Evolutionary conservation across 2,888 invertebrate genomes (phyloP).

Genomic region (Lasius platythorax): DNA sequence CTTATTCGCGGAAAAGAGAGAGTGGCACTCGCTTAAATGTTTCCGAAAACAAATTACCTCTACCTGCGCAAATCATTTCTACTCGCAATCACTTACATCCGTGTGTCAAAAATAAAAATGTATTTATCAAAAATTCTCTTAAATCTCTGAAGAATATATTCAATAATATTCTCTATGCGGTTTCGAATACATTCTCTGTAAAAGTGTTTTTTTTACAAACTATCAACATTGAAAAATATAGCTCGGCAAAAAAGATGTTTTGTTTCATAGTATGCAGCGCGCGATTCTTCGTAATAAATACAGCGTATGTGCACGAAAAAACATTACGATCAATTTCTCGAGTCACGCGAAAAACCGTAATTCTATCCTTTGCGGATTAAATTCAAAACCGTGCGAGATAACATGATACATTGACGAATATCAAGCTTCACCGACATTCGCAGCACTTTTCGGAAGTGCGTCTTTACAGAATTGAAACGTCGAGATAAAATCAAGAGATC

Average conservation of each 20-base stretch:
- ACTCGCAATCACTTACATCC: background rate
- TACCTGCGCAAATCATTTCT: background rate
- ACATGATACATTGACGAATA: background rate
- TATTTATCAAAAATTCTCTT: background rate
- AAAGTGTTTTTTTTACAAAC: background rate
- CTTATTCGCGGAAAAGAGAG: slow-evolving; percentile 21
- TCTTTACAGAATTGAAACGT: background rate
- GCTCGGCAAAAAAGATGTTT: background rate
- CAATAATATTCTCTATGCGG: background rate
- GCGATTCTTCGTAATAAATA: background rate
- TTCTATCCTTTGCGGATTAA: background rate
- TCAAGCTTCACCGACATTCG: background rate
- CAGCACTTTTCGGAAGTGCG: background rate
- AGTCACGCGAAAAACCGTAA: background rate
- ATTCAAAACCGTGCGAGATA: background rate
- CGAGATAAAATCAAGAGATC: background rate
- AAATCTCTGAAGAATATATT: background rate
- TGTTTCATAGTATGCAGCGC: background rate
- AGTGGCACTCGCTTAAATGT: background rate
- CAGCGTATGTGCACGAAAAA: background rate
- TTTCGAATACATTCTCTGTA: background rate
- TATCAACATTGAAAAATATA: background rate
- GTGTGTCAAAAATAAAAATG: background rate
- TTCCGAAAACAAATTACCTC: slow-evolving; percentile 37
- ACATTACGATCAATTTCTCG: background rate